Base-by-base conservation (phyloP, 92 coral and sea anemone species). In the Parazoanthus swiftii region DNA sequence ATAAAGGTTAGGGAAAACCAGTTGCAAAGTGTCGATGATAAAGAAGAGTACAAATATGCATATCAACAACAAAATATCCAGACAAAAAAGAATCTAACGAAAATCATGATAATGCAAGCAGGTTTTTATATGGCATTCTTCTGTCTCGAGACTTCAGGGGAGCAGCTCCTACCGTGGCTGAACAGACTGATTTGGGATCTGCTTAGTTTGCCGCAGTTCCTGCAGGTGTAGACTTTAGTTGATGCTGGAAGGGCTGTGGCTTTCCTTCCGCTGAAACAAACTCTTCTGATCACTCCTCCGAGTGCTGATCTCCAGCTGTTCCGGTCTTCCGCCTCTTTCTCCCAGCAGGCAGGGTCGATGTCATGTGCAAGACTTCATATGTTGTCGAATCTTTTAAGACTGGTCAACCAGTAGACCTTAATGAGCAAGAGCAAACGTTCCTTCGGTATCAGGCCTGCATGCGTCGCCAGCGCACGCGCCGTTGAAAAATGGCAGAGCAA, bases 301-400 rank as follows among this genome's bases (percentile, higher is more conserved):
- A 39, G 4, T 39, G 42, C 42, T 39, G 42, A 39, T 39, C 42
- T 39, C 42, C 68, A 59, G 68, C 68, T 59, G 68, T 59, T 59
- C 68, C 68, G 68, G 68, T 59, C 68, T 59, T 59, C 68, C 68
- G 68, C 68, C 68, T 59, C 68, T 59, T 59, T 59, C 68, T 59
- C 68, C 68, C 68, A 59, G 68, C 68, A 3, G 68, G 68, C 68
- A 59, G 68, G 68, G 68, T 59, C 68, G 68, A 59, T 59, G 68
- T 59, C 23, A 59, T 29, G 33, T 29, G 33, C 68, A 59, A 59
- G 23, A 3, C 68, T 13, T 59, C 68, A 59, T 59, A 21, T 1
- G 9, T 59, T 13, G 6, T 59, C 9, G 23, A 59, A 59, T 59
- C 23, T 59, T 59, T 59, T 59, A 59, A 21, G 68, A 59, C 68